Conservation (phyloP, 2,888 invertebrate genomes). For the Apotomis capreana region DNA sequence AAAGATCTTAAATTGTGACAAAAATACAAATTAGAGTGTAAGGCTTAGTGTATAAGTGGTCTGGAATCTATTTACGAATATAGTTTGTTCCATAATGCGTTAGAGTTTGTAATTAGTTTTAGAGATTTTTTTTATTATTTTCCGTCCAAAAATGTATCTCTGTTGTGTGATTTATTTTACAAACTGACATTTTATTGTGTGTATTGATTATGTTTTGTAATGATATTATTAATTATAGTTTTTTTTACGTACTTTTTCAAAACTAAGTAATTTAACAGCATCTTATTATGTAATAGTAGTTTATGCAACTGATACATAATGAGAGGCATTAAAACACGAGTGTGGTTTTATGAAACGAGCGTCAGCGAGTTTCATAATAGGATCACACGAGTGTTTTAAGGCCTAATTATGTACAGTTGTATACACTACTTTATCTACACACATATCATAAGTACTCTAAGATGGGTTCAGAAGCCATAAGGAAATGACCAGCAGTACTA, state of each 20-base stretch:
- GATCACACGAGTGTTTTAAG: too few relatives aligned
- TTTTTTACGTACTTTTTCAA: slow-evolving; percentile 1
- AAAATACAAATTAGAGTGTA: slow-evolving; percentile 56
- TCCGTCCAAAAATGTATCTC: slow-evolving; percentile 71
- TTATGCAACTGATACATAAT: too few relatives aligned
- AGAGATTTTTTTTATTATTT: slow-evolving; percentile 60
- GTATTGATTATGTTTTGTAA: slow-evolving; percentile 13
- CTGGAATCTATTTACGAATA: slow-evolving; percentile 46
- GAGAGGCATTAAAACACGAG: too few relatives aligned
- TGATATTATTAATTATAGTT: slow-evolving; percentile 8
- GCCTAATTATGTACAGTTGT: too few relatives aligned
- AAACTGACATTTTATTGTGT: background rate
- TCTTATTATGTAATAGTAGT: background rate
- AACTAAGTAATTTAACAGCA: slow-evolving; percentile 1
- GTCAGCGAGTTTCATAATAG: too few relatives aligned
- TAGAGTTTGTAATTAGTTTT: slow-evolving; percentile 52
- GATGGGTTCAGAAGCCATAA: too few relatives aligned
- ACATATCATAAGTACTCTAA: too few relatives aligned
- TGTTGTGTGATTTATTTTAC: slow-evolving; percentile 45
- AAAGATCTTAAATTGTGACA: slow-evolving; percentile 34
- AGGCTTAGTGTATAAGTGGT: slow-evolving; percentile 49
- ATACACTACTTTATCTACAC: too few relatives aligned
- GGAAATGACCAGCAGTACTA: too few relatives aligned
- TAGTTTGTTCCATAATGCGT: slow-evolving; percentile 44
- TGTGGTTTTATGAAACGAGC: too few relatives aligned